Evolutionary conservation across 2,113 vertebrate species (phyloP).

Genomic region (Nematolebias whitei): DNA sequence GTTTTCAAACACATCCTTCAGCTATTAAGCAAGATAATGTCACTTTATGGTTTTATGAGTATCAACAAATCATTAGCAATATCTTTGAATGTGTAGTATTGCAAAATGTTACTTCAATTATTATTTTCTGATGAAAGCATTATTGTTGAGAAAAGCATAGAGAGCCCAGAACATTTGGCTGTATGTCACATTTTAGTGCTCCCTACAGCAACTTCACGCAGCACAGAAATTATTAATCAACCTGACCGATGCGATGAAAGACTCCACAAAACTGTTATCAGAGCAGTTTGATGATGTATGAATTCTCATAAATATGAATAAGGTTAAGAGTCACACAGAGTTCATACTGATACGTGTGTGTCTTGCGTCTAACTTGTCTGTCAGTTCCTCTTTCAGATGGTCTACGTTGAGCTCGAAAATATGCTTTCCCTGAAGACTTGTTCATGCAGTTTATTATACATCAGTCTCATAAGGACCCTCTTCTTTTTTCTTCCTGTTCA

Average conservation of each 20-base stretch:
- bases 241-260: constrained; percentile 11
- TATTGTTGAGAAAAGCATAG: neutral
- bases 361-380: constrained; percentile 3
- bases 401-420: constrained; percentile 58
- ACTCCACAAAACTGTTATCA: constrained; percentile 33
- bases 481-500: constrained; percentile 8
- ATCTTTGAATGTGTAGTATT: neutral
- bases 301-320: constrained; percentile 60
- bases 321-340: constrained; percentile 67
- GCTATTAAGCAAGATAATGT: neutral
- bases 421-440: constrained; percentile 64
- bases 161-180: constrained; percentile 19
- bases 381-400: constrained; percentile 23
- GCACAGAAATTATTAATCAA: constrained; percentile 31
- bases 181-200: constrained; percentile 15
- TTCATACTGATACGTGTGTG: constrained; percentile 44
- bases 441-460: constrained; percentile 69
- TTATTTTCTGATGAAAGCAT: neutral
- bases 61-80: neutral
- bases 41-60: no score
- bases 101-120: neutral
- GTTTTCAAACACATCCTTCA: no score
- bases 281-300: constrained; percentile 25
- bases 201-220: neutral
- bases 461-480: constrained; percentile 53